phyloP scores from a whole-genome alignment of 1,140 invertebrate species.

The Drusus annulatus region DNA sequence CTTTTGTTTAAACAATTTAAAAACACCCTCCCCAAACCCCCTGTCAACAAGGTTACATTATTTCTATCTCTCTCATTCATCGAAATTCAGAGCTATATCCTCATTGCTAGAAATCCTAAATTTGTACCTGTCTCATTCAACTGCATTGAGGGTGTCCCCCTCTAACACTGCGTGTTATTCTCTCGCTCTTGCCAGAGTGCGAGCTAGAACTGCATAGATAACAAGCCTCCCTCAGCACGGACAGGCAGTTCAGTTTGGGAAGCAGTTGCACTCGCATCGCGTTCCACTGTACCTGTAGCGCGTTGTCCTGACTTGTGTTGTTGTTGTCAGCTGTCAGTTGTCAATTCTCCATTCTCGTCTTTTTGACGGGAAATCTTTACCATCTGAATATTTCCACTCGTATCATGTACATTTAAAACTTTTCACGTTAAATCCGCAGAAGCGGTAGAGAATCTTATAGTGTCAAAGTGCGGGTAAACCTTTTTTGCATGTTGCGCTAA shows the following conservation, averaged over 20 bases:
- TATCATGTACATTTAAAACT: too few species aligned
- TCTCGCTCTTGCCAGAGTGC: constrained; percentile 7
- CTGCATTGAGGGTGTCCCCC: neutral
- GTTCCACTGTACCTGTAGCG: neutral
- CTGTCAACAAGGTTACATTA: too few species aligned
- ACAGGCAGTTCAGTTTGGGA: neutral
- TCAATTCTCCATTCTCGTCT: neutral
- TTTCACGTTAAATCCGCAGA: too few species aligned
- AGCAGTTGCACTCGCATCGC: neutral
- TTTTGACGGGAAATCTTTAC: neutral
- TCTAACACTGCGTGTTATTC: constrained; percentile 20
- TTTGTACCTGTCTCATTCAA: constrained; percentile 29
- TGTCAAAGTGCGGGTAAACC: too few species aligned
- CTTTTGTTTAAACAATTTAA: neutral
- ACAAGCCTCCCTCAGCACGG: constrained; percentile 29
- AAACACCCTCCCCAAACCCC: neutral
- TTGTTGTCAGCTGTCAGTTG: too few species aligned
- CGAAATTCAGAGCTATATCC: constrained; percentile 38
- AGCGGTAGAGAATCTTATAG: too few species aligned
- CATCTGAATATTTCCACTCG: too few species aligned
- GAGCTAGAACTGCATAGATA: constrained; percentile 49
- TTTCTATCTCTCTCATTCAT: constrained; percentile 3
- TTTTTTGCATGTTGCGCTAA: too few species aligned
- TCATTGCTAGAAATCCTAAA: constrained; percentile 8
- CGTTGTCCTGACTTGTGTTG: neutral